Base-by-base conservation (phyloP, 2,888 invertebrate species). In the Eristalinus sepulchralis region DNA sequence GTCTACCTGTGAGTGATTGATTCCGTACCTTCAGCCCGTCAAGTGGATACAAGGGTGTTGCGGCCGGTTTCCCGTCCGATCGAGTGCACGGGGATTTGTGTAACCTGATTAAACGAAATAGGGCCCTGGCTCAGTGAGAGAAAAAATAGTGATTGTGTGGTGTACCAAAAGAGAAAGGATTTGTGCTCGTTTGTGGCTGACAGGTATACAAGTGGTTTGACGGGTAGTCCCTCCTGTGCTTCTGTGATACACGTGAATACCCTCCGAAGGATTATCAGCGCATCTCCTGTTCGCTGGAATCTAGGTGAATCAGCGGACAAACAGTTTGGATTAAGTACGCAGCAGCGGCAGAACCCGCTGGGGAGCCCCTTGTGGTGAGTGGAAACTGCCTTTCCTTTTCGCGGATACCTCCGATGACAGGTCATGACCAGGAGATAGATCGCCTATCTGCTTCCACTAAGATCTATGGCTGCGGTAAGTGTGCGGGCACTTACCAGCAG, bases 41-140 rank as follows among this genome's bases (percentile, higher is more conserved):
- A 85, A 85, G 82, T 85, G 72, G 82, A 85, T 85, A 82, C 53
- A 82, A 85, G 85, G 85, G 85, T 85, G 85, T 82, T 77, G 77
- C 77, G 85, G 85, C 68, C 77, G 81, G 71, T 82, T 64, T 81
- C 59, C 22, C 63, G 6, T 76, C 34, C 39, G 62, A 75, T 39
- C 66, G 66, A 78, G 77, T 82, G 64, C 68, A 73, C 39, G 73
- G 73, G 78, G 70, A 77, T 85, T 86, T 70, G 82, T 86, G 78
- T 86, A 78, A 78, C 85, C 78, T 73, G 86, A 86, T 86, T 79
- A 78, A 86, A 82, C 81, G 59, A 67, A 64, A 71, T 20, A 68
- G 71, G 72, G 62, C 36, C 63, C 62, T 2, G 57, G 55, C 34
- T 33, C 53, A 75, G 10, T 11, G n/a, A 64, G 47, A 75, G 31